phyloP scores from a whole-genome alignment of 2,888 invertebrate species.

The Linnaemya tessellans region DNA sequence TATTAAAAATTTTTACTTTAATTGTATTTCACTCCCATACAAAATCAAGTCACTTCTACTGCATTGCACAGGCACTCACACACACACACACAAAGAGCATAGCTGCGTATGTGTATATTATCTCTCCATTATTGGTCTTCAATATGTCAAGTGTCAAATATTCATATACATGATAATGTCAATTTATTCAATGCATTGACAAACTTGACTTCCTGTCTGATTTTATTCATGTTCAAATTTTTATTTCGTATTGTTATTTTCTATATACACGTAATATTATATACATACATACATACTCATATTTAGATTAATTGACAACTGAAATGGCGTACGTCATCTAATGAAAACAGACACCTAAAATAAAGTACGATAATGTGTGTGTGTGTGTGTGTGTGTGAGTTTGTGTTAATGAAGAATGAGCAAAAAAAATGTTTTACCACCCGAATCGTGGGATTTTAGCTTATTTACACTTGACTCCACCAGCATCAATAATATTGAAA shows the following conservation, averaged over 20 bases:
- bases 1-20: constrained; percentile 55
- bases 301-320: constrained; percentile 65
- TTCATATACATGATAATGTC: constrained; percentile 61
- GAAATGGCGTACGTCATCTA: constrained; percentile 71
- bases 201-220: constrained; percentile 70
- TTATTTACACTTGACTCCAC: constrained; percentile 72
- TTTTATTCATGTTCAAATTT: constrained; percentile 50
- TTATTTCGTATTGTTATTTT: constrained; percentile 34
- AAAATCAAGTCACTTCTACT: constrained; percentile 30
- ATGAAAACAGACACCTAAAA: constrained; percentile 61
- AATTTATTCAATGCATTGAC: constrained; percentile 63
- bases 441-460: constrained; percentile 71
- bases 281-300: background rate
- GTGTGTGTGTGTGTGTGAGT: background rate
- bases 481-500: constrained; percentile 52
- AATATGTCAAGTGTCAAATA: constrained; percentile 71
- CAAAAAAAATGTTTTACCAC: constrained; percentile 55
- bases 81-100: background rate
- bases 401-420: constrained; percentile 9
- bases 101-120: constrained; percentile 26
- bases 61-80: background rate
- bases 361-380: constrained; percentile 19
- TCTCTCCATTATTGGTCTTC: constrained; percentile 70
- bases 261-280: constrained; percentile 12
- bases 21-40: constrained; percentile 40